Percentiles rank a stretch among this genome's conserved stretches.
These are phyloP conservation scores for Macrotrachela quadricornifera DNA, from an alignment of 1,140 invertebrate genomes.

Conservation along the genomic window DNA sequence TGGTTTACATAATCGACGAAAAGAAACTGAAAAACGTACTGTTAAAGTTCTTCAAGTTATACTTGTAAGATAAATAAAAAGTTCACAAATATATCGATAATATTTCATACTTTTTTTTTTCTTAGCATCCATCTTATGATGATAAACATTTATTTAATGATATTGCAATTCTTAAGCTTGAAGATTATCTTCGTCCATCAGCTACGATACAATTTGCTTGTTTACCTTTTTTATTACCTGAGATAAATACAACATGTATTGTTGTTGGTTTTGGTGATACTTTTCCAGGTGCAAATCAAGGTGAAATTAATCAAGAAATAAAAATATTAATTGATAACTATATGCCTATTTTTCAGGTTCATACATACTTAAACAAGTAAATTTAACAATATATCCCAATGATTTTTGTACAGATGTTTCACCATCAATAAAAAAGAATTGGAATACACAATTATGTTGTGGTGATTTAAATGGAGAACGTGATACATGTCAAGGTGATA, in stretches of 20 bases:
- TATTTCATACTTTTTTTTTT: not conserved
- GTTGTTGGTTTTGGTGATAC: no score
- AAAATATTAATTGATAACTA: no score
- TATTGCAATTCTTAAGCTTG: not conserved
- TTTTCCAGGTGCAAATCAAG: no score
- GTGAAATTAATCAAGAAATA: no score
- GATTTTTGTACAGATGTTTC: not conserved
- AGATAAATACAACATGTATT: no score
- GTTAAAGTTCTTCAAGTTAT: not conserved
- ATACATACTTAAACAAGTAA: no score
- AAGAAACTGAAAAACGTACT: not conserved
- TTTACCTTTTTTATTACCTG: not conserved
- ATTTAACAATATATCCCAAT: no score
- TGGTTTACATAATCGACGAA: not conserved
- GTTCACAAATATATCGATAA: no score
- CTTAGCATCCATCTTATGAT: constrained; percentile 1
- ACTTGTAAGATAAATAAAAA: not conserved
- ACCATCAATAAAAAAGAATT: not conserved
- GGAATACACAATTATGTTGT: constrained; percentile 5
- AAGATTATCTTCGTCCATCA: not conserved
- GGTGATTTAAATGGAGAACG: not conserved
- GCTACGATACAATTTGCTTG: constrained; percentile 3
- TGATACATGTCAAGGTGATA: constrained; percentile 8
- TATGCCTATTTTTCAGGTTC: no score
- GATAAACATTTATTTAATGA: not conserved